Conservation (phyloP, 1,140 invertebrate genomes). For the Paraescarpia echinospica region DNA sequence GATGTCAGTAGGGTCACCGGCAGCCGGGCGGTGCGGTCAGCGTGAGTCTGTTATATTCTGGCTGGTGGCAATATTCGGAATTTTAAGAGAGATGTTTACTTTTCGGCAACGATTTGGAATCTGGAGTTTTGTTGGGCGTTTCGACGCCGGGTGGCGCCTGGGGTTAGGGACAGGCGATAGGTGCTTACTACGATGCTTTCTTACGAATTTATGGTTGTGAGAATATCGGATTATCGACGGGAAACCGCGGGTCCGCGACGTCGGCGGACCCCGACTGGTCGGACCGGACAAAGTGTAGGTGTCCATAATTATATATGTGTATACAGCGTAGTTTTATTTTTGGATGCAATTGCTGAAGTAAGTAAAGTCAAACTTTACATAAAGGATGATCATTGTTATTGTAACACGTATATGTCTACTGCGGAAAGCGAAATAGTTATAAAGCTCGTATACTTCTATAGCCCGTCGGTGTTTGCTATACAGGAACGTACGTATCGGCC, state of each 20-base stretch:
- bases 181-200: neutral
- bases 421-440: neutral
- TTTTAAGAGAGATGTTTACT: neutral
- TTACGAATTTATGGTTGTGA: neutral
- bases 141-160: neutral
- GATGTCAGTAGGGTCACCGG: neutral
- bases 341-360: neutral
- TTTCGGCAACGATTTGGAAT: neutral
- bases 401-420: neutral
- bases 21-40: neutral
- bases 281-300: neutral
- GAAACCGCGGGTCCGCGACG: neutral
- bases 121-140: neutral
- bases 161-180: neutral
- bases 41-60: neutral
- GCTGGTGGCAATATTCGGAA: neutral
- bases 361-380: neutral
- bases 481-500: neutral
- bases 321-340: conserved; percentile 6
- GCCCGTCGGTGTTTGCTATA: neutral
- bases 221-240: neutral
- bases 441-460: neutral
- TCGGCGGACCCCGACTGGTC: neutral
- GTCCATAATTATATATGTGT: neutral
- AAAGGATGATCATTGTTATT: neutral